These are phyloP conservation scores for Automeris io DNA, from an alignment of 2,888 invertebrate species.

Conservation along the genomic window DNA sequence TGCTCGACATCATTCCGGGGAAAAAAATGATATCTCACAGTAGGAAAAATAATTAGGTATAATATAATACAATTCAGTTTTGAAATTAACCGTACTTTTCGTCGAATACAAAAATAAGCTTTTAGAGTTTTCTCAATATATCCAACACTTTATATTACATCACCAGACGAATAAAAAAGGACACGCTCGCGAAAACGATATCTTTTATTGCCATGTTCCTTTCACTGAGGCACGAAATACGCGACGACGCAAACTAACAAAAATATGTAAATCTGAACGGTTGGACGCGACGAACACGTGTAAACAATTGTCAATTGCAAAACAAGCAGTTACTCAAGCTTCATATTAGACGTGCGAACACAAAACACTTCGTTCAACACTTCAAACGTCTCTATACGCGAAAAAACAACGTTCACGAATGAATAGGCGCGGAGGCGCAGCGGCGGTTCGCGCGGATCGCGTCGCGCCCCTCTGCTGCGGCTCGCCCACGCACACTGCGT, in stretches of 20 bases:
- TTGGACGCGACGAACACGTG: constrained; percentile 51
- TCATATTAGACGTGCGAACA: constrained; percentile 70
- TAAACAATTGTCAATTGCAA: constrained; percentile 69
- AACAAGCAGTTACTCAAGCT: constrained; percentile 69
- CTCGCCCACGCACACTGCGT: constrained; percentile 36
- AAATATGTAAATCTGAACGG: constrained; percentile 46
- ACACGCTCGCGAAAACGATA: constrained; percentile 60
- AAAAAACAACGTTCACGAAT: constrained; percentile 48
- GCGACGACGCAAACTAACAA: constrained; percentile 41
- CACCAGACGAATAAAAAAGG: constrained; percentile 63
- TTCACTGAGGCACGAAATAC: constrained; percentile 46
- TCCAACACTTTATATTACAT: constrained; percentile 67
- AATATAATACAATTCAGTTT: constrained; percentile 48
- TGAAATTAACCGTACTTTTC: constrained; percentile 66
- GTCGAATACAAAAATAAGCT: constrained; percentile 76
- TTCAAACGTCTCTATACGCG: constrained; percentile 57
- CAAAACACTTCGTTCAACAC: constrained; percentile 63
- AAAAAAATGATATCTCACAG: constrained; percentile 64
- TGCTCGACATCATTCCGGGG: constrained; percentile 67
- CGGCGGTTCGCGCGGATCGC: constrained; percentile 34
- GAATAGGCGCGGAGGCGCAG: constrained; percentile 40
- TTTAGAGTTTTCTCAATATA: constrained; percentile 71
- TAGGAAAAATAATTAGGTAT: constrained; percentile 30
- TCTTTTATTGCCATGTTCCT: constrained; percentile 49
- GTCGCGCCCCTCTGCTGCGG: constrained; percentile 45